Conservation (phyloP, 1,140 invertebrate species). For the Parapsyche elsis region DNA sequence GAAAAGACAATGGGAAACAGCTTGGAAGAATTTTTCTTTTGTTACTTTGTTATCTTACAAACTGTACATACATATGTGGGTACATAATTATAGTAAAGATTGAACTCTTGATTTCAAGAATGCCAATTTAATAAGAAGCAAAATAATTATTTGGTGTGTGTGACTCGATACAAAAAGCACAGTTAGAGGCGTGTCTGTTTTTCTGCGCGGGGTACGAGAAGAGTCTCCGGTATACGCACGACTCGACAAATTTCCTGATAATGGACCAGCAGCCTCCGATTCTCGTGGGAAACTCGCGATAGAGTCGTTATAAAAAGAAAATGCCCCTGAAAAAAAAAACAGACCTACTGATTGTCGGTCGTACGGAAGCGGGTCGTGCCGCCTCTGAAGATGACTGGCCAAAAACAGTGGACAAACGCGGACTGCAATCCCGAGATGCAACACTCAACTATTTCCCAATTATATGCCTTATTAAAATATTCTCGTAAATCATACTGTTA, state of each 20-base stretch:
- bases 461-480: conserved; percentile 11
- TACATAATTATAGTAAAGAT: too few species aligned
- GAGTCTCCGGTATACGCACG: neutral
- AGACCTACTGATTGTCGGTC: neutral
- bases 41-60: too few species aligned
- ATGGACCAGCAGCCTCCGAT: neutral
- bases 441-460: conserved; percentile 15
- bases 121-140: too few species aligned
- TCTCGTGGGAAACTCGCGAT: conserved; percentile 28
- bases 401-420: neutral
- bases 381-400: conserved; percentile 8
- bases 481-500: neutral
- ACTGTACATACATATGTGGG: too few species aligned
- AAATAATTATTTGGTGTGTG: too few species aligned
- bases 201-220: neutral
- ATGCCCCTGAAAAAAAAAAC: neutral
- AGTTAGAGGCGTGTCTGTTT: neutral
- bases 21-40: too few species aligned
- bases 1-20: too few species aligned
- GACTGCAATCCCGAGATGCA: neutral
- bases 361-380: neutral
- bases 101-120: too few species aligned
- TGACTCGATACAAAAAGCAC: neutral
- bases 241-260: conserved; percentile 17
- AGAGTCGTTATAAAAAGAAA: conserved; percentile 24